Percentiles rank a stretch among this genome's conserved stretches.
Evolutionary conservation across 30 jellyfish, hydroid and myxozoan genomes (phyloP).

Genomic region (Rhopilema esculentum): DNA sequence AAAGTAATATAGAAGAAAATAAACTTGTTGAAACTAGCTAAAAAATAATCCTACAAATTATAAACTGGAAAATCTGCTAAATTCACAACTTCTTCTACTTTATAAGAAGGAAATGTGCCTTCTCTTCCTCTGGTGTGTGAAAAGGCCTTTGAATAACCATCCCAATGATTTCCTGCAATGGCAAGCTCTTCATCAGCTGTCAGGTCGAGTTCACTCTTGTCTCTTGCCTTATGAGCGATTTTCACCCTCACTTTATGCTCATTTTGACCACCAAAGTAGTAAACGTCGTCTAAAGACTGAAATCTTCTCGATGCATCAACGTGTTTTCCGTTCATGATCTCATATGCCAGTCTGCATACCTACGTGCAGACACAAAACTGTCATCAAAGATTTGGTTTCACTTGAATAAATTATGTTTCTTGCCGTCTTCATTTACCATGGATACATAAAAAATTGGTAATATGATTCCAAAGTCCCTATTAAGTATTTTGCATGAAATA

Average conservation of each 20-base stretch:
- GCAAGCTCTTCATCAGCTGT: slow-evolving; percentile 88
- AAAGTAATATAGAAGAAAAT: background rate
- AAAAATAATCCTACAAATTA: background rate
- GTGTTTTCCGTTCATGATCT: slow-evolving; percentile 94
- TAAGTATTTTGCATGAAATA: too few relatives aligned
- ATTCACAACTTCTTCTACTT: slow-evolving; percentile 89
- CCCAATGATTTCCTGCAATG: slow-evolving; percentile 99
- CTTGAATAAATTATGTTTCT: too few relatives aligned
- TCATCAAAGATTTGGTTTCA: too few relatives aligned
- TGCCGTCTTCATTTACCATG: too few relatives aligned
- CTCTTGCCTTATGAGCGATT: slow-evolving; percentile 76
- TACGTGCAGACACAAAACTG: too few relatives aligned
- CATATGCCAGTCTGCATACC: slow-evolving; percentile 99
- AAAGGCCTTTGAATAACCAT: slow-evolving; percentile 94
- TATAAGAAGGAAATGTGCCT: slow-evolving; percentile 93
- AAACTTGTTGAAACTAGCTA: background rate
- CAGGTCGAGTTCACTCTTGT: slow-evolving; percentile 73
- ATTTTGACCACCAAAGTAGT: slow-evolving; percentile 98
- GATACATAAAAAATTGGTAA: too few relatives aligned
- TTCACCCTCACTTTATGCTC: slow-evolving; percentile 85
- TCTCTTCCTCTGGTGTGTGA: slow-evolving; percentile 67
- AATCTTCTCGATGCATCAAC: slow-evolving; percentile 91
- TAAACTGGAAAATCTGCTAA: slow-evolving; percentile 86
- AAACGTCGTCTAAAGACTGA: slow-evolving; percentile 95
- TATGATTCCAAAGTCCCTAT: too few relatives aligned